phyloP scores from a whole-genome alignment of 2,113 vertebrate species.

The Brachyistius frenatus region DNA sequence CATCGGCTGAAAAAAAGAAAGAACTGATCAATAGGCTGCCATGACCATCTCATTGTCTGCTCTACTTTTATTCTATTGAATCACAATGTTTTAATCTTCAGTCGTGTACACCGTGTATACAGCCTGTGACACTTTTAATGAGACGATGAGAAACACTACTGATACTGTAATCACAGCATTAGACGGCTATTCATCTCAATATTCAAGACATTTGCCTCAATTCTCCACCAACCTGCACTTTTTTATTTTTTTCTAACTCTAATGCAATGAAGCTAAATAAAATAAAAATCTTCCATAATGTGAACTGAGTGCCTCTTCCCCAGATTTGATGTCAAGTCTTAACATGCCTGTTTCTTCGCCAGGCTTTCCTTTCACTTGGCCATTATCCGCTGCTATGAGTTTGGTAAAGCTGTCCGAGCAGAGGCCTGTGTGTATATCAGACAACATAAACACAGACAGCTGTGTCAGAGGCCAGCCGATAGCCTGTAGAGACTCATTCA shows the following conservation, averaged over 20 bases:
- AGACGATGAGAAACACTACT: conserved; percentile 40
- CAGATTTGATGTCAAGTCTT: conserved; percentile 26
- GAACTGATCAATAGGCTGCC: conserved; percentile 66
- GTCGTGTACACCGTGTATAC: background rate
- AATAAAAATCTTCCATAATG: conserved; percentile 24
- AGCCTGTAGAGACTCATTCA: conserved; percentile 69
- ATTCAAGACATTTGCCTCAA: conserved; percentile 13
- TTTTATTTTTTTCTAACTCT: conserved; percentile 7
- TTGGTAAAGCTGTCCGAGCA: conserved; percentile 50
- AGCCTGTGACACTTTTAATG: conserved; percentile 24
- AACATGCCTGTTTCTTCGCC: conserved; percentile 37
- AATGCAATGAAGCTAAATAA: conserved; percentile 9
- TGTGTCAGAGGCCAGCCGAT: conserved; percentile 74
- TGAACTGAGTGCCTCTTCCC: conserved; percentile 18
- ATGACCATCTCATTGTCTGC: conserved; percentile 40
- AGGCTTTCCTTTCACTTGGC: conserved; percentile 29
- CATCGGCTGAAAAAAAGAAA: conserved; percentile 65
- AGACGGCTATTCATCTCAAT: conserved; percentile 12
- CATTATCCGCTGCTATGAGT: conserved; percentile 44
- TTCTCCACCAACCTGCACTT: conserved; percentile 7
- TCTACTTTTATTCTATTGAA: conserved; percentile 43
- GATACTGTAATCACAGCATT: conserved; percentile 29
- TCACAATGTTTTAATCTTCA: conserved; percentile 22
- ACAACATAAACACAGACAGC: conserved; percentile 71
- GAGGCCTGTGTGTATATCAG: conserved; percentile 59